Evolutionary conservation across 1,140 invertebrate species (phyloP).

Genomic region (Pinna nobilis): DNA sequence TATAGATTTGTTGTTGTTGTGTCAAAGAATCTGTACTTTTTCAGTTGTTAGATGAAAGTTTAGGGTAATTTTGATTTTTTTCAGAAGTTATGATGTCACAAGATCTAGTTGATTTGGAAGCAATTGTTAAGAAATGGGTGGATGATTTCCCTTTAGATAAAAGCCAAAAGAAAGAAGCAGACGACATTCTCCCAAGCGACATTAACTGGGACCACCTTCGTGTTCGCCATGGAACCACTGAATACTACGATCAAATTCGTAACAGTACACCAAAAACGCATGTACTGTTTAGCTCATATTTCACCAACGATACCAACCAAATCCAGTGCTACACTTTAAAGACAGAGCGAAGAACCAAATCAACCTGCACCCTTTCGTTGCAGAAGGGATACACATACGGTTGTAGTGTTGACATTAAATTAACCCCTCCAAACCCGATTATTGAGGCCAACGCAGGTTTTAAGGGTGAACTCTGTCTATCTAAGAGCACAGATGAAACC

Average conservation of each 20-base stretch:
- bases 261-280: slow-evolving; percentile 57
- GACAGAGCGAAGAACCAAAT: slow-evolving; percentile 65
- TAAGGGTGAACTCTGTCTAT: slow-evolving; percentile 74
- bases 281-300: slow-evolving; percentile 65
- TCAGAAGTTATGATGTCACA: too few species aligned
- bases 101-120: slow-evolving; percentile 61
- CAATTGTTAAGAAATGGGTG: slow-evolving; percentile 57
- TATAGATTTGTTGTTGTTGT: too few species aligned
- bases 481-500: slow-evolving; percentile 72
- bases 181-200: slow-evolving; percentile 54
- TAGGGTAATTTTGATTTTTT: too few species aligned
- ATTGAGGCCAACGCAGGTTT: slow-evolving; percentile 77
- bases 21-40: too few species aligned
- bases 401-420: slow-evolving; percentile 50
- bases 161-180: slow-evolving; percentile 56
- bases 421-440: slow-evolving; percentile 68
- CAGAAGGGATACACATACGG: slow-evolving; percentile 61
- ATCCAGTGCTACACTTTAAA: slow-evolving; percentile 60
- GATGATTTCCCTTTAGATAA: slow-evolving; percentile 57
- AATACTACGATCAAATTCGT: slow-evolving; percentile 53
- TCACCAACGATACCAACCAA: slow-evolving; percentile 64
- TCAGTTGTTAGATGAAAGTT: too few species aligned
- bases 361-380: slow-evolving; percentile 60
- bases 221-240: slow-evolving; percentile 56
- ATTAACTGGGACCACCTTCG: slow-evolving; percentile 61